phyloP scores from a whole-genome alignment of 2,888 invertebrate species.

The Epistrophe grossulariae region DNA sequence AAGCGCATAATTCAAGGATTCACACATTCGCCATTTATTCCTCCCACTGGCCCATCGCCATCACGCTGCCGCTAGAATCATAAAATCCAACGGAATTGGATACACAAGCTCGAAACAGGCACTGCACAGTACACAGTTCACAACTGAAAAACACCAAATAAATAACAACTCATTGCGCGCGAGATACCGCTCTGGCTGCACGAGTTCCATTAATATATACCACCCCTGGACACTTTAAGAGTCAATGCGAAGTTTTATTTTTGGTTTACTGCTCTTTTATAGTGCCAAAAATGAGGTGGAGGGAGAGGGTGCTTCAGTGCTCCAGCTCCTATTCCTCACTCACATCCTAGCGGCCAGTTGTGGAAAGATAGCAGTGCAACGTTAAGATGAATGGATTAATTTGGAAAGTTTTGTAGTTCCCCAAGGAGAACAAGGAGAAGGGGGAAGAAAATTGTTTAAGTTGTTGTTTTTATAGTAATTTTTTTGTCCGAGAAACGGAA shows the following conservation, averaged over 20 bases:
- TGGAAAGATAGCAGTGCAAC: conserved; percentile 53
- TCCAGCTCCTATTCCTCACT: conserved; percentile 10
- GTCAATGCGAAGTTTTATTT: conserved; percentile 57
- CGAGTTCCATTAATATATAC: neutral
- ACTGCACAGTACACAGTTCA: neutral
- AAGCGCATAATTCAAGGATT: conserved; percentile 70
- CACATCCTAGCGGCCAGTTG: conserved; percentile 46
- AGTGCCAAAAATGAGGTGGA: conserved; percentile 19
- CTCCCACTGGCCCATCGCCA: conserved; percentile 51
- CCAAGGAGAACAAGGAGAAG: neutral
- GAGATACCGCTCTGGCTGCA: neutral
- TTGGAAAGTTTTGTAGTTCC: conserved; percentile 53
- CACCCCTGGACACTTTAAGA: conserved; percentile 51
- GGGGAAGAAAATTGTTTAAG: neutral
- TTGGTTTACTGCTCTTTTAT: conserved; percentile 50
- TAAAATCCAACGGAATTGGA: conserved; percentile 57
- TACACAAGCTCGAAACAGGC: conserved; percentile 18
- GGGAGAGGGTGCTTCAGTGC: neutral
- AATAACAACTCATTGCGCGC: conserved; percentile 64
- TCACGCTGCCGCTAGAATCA: conserved; percentile 30
- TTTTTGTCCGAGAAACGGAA: neutral
- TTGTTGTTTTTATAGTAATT: neutral
- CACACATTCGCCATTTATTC: conserved; percentile 45
- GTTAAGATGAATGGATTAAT: conserved; percentile 50
- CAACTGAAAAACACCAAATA: conserved; percentile 46